Conservation (phyloP, 2,113 vertebrate species). For the Dissostichus mawsoni region DNA sequence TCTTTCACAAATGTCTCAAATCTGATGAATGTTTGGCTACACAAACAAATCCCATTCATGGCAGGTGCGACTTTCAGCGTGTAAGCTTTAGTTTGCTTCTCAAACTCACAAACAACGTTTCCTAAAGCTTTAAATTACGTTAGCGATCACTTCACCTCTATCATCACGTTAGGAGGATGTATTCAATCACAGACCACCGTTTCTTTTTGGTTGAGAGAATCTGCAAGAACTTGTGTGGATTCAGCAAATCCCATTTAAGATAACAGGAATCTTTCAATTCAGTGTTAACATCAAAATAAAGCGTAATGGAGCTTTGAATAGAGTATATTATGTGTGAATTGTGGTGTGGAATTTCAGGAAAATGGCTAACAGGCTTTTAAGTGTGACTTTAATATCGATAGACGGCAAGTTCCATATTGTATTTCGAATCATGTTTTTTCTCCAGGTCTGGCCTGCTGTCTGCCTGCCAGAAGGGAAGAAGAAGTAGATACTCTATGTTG, state of each 20-base stretch:
- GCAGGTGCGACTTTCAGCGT: too few relatives aligned
- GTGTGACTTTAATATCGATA: conserved; percentile 19
- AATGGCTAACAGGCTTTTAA: background rate
- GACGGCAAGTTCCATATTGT: conserved; percentile 15
- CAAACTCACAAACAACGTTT: too few relatives aligned
- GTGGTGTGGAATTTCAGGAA: background rate
- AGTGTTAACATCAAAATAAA: background rate
- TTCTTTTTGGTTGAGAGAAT: background rate
- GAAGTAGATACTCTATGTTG: conserved; percentile 27
- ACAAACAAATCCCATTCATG: too few relatives aligned
- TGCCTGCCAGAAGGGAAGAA: conserved; percentile 28
- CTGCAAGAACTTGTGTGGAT: background rate
- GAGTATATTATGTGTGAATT: background rate
- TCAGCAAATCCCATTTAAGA: background rate
- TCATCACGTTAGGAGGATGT: background rate
- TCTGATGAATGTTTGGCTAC: too few relatives aligned
- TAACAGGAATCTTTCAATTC: background rate
- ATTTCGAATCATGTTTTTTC: conserved; percentile 17
- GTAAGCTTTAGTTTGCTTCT: too few relatives aligned
- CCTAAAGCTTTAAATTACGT: background rate
- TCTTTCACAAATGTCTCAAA: too few relatives aligned
- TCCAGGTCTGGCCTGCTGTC: conserved; percentile 28
- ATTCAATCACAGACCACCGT: background rate
- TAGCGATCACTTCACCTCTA: background rate
- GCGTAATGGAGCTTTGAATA: background rate